Evolutionary conservation across 2,797 vertebrate genomes (phyloP).

Genomic region (Muraenolepis orangiensis): DNA sequence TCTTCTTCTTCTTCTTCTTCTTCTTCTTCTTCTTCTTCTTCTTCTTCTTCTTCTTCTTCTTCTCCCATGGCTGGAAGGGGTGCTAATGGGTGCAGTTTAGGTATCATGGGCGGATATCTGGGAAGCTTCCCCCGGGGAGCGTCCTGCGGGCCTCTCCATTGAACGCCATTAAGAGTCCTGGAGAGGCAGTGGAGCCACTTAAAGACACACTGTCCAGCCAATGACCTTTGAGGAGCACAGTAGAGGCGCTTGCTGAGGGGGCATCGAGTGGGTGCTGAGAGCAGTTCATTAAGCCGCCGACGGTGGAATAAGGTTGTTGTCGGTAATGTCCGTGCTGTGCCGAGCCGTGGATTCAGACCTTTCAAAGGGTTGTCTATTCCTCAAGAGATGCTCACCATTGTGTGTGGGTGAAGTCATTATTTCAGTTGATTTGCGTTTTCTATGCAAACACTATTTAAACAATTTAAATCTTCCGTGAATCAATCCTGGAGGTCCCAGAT

Average conservation of each 20-base stretch:
- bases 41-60: too few species aligned
- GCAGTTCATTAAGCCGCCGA: constrained; percentile 66
- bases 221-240: constrained; percentile 70
- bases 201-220: constrained; percentile 73
- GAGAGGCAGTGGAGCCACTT: constrained; percentile 70
- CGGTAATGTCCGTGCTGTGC: constrained; percentile 49
- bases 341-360: constrained; percentile 50
- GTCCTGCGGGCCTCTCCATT: constrained; percentile 65
- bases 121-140: constrained; percentile 67
- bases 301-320: constrained; percentile 52
- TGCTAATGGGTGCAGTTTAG: constrained; percentile 77
- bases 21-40: too few species aligned
- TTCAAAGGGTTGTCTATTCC: constrained; percentile 23
- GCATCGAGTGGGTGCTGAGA: constrained; percentile 67
- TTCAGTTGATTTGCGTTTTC: not conserved
- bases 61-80: constrained; percentile 70
- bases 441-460: not conserved
- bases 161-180: constrained; percentile 72
- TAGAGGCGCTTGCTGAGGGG: constrained; percentile 55
- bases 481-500: not conserved
- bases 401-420: constrained; percentile 13
- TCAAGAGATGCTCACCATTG: not conserved
- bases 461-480: not conserved
- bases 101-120: constrained; percentile 77
- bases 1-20: too few species aligned